Evolutionary conservation across 2,797 vertebrate species (phyloP), one percentile per base, ranked within the genome.

Genomic region (Miichthys miiuy): DNA sequence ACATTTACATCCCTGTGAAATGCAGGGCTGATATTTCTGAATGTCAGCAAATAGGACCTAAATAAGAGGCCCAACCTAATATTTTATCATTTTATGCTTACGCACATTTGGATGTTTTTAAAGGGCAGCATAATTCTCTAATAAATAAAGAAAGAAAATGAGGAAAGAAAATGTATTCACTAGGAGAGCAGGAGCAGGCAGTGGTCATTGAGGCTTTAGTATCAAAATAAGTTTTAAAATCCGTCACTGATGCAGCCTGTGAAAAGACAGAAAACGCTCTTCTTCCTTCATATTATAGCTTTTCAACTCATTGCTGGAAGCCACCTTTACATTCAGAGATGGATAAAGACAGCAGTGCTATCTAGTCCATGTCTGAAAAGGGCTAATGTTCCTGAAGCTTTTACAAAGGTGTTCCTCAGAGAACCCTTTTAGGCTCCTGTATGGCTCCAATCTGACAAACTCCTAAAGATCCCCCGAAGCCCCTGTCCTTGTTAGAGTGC

Each of bases 371-470:
- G 57, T 56, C 54, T 68, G 20, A 68, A 52, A 17, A 47, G 16
- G 41, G 20, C 12, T 64, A 8, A 47, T n/a, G 8, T 18, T 44
- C 16, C 14, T 63, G 16, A 51, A 55, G 3, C 14, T 27, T 52
- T 57, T 10, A 34, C 21, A 20, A 30, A 30, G 64, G 50, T 0
- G 18, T 72, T 77, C 51, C 70, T 66, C 55, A 67, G n/a, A 44
- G 56, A 58, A 2, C 51, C 1, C 16, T 51, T 30, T 23, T 20
- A 44, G 46, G 71, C 48, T 56, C 65, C 17, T 0, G 0, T 58
- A 17, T 52, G 79, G 67, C 72, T 88, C 63, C 58, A 72, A 46
- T 64, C 66, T 60, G 47, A 61, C 71, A 66, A 75, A 60, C 75
- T 60, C 62, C 66, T 80, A 41, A 79, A 82, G 74, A 55, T 0